These are phyloP conservation scores for Pterostichus niger DNA, from an alignment of 2,888 invertebrate species.

Conservation along the genomic window DNA sequence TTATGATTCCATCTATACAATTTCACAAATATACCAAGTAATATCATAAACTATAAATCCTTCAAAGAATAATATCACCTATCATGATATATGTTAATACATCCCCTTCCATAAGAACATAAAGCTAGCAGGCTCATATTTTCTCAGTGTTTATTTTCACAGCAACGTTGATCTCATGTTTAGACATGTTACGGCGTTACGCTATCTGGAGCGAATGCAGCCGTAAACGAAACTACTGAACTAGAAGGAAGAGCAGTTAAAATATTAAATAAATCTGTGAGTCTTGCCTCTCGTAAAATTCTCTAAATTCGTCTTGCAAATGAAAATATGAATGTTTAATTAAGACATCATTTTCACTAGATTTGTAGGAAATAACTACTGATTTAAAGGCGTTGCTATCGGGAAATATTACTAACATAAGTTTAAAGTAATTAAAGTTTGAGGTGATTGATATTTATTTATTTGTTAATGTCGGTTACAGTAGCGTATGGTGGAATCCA, in stretches of 20 bases:
- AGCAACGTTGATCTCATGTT: neutral
- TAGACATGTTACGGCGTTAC: neutral
- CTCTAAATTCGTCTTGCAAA: conserved; percentile 40
- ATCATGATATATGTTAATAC: neutral
- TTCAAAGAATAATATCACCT: too few species aligned
- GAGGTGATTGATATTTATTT: too few species aligned
- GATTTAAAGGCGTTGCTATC: too few species aligned
- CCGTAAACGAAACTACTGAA: conserved; percentile 17
- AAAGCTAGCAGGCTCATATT: neutral
- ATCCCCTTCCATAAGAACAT: neutral
- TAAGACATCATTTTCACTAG: conserved; percentile 7
- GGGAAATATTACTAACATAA: too few species aligned
- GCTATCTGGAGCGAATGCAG: neutral
- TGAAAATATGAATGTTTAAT: conserved; percentile 43
- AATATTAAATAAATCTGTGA: conserved; percentile 23
- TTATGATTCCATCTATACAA: too few species aligned
- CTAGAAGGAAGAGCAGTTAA: conserved; percentile 15
- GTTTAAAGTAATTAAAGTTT: too few species aligned
- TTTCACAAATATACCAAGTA: too few species aligned
- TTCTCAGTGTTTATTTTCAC: neutral
- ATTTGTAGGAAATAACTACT: too few species aligned
- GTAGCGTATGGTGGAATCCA: too few species aligned
- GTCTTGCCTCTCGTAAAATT: conserved; percentile 30
- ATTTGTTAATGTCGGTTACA: too few species aligned
- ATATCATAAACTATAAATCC: too few species aligned